Base-by-base conservation (phyloP, 2,888 invertebrate species). In the Lydus trimaculatus region DNA sequence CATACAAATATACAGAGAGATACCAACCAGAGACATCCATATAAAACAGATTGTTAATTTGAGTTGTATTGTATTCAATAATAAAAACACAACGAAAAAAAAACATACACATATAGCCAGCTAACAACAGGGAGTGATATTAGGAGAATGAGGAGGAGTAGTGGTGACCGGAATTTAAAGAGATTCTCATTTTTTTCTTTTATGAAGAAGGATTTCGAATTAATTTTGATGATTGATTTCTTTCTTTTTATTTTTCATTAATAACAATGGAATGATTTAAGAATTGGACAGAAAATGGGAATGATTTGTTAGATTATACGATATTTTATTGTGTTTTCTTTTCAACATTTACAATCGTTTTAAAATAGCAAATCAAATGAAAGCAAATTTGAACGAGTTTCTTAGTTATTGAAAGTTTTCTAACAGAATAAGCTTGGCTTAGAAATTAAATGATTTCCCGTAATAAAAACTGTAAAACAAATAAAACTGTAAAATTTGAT, bases 21-120 rank as follows among this genome's bases (percentile, higher is more conserved):
- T n/a, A n/a, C n/a, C 5, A 17, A 56, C 56, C 56, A 56, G 56
- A 25, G 25, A 25, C 56, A 56, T 25, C 25, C 56, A 56, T 56
- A 56, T 56, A 56, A 56, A 56, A 56, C 25, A 56, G 56, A 56
- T 56, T 56, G 56, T 56, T 56, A 56, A 56, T 56, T 56, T 13
- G 56, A 15, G 25, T 56, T 56, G 56, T 56, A 56, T 56, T 56
- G 56, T 56, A 56, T 56, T 56, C 56, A 25, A 25, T 56, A 56
- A 56, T 8, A 56, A 13, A 13, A 56, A 13, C 17, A 43, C 9
- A 11, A 7, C 1, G 13, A 43, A 43, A 7, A 7, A 43, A 43
- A 43, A 31, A 36, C 3, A 43, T n/a, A n/a, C n/a, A n/a, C n/a
- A n/a, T n/a, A n/a, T n/a, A 17, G 17, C 4, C 43, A 43, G 17